Evolutionary conservation across 2,888 invertebrate genomes (phyloP).

Genomic region (Cyaniris semiargus): DNA sequence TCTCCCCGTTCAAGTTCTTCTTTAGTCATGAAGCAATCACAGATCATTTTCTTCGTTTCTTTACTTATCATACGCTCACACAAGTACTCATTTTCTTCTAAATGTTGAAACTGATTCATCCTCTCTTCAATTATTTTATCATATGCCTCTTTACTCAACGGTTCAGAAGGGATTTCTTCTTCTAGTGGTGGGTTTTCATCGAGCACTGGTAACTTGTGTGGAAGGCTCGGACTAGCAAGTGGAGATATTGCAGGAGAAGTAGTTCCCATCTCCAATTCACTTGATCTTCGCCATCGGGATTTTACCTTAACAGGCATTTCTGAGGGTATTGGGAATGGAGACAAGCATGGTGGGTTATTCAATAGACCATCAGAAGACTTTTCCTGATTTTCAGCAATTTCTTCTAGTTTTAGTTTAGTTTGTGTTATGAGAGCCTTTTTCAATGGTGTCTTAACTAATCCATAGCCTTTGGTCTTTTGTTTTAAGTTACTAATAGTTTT

Average conservation of each 20-base stretch:
- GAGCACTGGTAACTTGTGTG: constrained; percentile 54
- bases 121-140: constrained; percentile 76
- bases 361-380: constrained; percentile 54
- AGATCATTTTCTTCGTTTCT: constrained; percentile 95
- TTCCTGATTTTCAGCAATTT: constrained; percentile 79
- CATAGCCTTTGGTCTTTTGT: constrained; percentile 84
- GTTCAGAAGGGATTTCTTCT: constrained; percentile 48
- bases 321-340: constrained; percentile 70
- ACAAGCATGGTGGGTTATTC: constrained; percentile 61
- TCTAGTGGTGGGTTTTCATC: constrained; percentile 52
- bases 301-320: constrained; percentile 89
- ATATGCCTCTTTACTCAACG: constrained; percentile 66
- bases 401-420: constrained; percentile 79
- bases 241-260: constrained; percentile 68
- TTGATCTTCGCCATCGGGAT: constrained; percentile 87
- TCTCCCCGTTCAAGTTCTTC: constrained; percentile 93
- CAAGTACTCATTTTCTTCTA: constrained; percentile 93
- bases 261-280: constrained; percentile 85
- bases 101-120: constrained; percentile 88
- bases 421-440: constrained; percentile 74
- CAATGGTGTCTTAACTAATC: constrained; percentile 80
- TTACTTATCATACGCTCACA: constrained; percentile 92
- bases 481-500: constrained; percentile 86
- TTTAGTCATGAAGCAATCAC: constrained; percentile 95
- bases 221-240: constrained; percentile 63